A percentile compares a stretch with the other conserved stretches of the same genome.
phyloP scores from a whole-genome alignment of 1,140 invertebrate species.

The Dreissena polymorpha region DNA sequence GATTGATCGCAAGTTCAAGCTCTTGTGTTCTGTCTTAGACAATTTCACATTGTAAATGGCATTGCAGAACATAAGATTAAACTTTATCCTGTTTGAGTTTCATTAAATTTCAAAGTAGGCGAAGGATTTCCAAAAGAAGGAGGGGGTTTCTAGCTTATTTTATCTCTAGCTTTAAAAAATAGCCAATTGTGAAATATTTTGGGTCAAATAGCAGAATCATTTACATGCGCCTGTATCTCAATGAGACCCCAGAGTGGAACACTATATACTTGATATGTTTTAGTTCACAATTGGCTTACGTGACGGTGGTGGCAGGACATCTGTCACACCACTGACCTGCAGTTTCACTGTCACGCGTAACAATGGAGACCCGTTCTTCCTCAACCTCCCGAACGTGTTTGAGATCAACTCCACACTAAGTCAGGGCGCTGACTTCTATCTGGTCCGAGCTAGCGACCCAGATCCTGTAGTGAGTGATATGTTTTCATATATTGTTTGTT shows the following conservation, averaged over 20 bases:
- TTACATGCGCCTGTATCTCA: too few relatives aligned
- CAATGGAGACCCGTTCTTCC: conserved; percentile 86
- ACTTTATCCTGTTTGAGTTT: too few relatives aligned
- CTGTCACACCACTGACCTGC: conserved; percentile 73
- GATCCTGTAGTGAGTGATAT: conserved; percentile 63
- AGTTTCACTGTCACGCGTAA: conserved; percentile 92
- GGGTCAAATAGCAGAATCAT: too few relatives aligned
- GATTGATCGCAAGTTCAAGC: neutral
- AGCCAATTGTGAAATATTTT: too few relatives aligned
- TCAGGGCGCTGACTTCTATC: conserved; percentile 40
- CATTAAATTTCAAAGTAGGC: too few relatives aligned
- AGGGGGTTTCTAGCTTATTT: neutral
- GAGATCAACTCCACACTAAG: conserved; percentile 59
- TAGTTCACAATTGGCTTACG: conserved; percentile 34
- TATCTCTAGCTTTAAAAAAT: neutral
- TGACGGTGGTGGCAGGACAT: conserved; percentile 55
- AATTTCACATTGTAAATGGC: too few relatives aligned
- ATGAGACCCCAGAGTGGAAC: too few relatives aligned
- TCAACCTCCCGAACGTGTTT: conserved; percentile 69
- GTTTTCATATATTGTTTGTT: neutral
- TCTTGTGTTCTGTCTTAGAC: neutral
- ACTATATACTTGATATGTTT: conserved; percentile 7
- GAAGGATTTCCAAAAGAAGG: neutral
- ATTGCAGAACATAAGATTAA: too few relatives aligned
- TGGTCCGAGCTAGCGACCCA: conserved; percentile 47